phyloP scores from a whole-genome alignment of 2,113 vertebrate genomes.

The Cavia aperea region DNA sequence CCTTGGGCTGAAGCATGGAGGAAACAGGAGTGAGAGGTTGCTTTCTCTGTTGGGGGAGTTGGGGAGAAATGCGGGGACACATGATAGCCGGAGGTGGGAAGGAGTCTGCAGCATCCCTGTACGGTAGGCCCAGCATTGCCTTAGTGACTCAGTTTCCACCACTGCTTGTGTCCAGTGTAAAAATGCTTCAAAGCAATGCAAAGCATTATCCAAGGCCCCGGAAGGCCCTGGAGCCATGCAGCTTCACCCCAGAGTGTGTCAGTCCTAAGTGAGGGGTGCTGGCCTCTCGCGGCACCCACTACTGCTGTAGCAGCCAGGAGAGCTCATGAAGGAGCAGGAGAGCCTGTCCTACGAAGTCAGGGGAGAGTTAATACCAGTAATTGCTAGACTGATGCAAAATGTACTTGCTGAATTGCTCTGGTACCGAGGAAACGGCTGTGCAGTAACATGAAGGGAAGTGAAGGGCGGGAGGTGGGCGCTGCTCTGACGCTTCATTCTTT shows the following conservation, averaged over 20 bases:
- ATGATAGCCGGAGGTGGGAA: too few relatives aligned
- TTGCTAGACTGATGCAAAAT: not conserved
- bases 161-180: fast-evolving
- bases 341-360: not conserved
- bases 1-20: not conserved
- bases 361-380: not conserved
- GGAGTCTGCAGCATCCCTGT: not conserved
- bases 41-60: not conserved
- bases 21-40: not conserved
- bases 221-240: fast-evolving
- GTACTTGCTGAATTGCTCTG: not conserved
- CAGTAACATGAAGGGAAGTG: not conserved
- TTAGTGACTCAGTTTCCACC: not conserved
- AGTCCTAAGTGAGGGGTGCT: fast-evolving
- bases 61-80: not conserved
- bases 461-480: constrained; percentile 24
- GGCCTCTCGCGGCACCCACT: fast-evolving
- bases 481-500: not conserved
- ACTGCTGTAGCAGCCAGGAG: not conserved
- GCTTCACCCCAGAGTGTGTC: not conserved
- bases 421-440: not conserved
- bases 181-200: not conserved
- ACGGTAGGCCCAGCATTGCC: not conserved
- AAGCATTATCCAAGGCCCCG: not conserved
- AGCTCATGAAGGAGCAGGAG: not conserved